phyloP scores from a whole-genome alignment of 30 jellyfish, hydroid and myxozoan species.

The Chironex yamaguchii region DNA sequence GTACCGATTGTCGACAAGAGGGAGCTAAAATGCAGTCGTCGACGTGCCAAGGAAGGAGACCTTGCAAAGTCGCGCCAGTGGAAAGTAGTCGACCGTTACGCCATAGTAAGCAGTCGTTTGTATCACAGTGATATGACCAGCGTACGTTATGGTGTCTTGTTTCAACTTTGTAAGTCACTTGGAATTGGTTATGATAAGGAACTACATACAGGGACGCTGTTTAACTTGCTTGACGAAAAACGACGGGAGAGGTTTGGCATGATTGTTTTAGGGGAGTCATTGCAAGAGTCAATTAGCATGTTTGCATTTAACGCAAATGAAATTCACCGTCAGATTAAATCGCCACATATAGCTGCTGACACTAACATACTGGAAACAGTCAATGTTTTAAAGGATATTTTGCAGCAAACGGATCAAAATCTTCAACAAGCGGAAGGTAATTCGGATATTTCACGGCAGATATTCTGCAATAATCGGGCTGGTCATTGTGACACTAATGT shows the following conservation, averaged over 20 bases:
- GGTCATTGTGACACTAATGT: too few species aligned
- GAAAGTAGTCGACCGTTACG: constrained; percentile 43
- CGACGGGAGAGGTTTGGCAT: constrained; percentile 83
- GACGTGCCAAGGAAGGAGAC: constrained; percentile 29
- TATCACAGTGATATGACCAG: constrained; percentile 79
- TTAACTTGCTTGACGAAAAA: constrained; percentile 75
- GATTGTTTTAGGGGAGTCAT: constrained; percentile 68
- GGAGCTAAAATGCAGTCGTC: constrained; percentile 42
- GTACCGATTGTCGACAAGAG: constrained; percentile 53
- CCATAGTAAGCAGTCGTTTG: constrained; percentile 71
- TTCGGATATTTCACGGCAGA: too few species aligned
- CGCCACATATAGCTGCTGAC: constrained; percentile 64
- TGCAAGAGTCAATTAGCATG: constrained; percentile 71
- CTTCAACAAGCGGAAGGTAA: too few species aligned
- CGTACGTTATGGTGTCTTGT: constrained; percentile 87
- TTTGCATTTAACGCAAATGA: constrained; percentile 81
- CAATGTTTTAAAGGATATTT: not conserved
- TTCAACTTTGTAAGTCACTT: constrained; percentile 91
- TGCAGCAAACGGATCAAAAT: not conserved
- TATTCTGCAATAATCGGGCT: too few species aligned
- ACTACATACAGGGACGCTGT: constrained; percentile 86
- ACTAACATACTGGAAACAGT: constrained; percentile 43
- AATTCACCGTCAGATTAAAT: constrained; percentile 81
- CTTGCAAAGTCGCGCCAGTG: not conserved
- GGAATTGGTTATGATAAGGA: constrained; percentile 88